phyloP scores from a whole-genome alignment of 2,113 vertebrate species.

The Rhinichthys klamathensis region DNA sequence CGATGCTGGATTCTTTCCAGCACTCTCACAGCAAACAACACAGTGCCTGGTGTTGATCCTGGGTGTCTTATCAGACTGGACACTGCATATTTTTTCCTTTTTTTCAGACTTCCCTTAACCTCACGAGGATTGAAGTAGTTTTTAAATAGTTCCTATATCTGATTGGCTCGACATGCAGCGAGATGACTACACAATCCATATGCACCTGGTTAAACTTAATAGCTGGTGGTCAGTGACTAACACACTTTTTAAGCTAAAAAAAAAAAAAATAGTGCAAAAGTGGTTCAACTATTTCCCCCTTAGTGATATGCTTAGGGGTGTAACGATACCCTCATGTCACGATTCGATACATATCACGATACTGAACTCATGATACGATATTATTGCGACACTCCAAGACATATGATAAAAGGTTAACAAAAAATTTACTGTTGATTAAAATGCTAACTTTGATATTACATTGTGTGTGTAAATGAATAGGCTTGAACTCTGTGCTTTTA shows the following conservation, averaged over 20 bases:
- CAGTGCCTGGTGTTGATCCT: slow-evolving; percentile 22
- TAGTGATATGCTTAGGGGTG: not conserved
- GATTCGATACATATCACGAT: no score
- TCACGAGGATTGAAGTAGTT: slow-evolving; percentile 52
- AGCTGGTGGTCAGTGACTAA: not conserved
- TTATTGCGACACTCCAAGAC: no score
- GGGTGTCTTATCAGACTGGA: slow-evolving; percentile 65
- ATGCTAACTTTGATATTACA: no score
- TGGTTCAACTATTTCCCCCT: not conserved
- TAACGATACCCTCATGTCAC: no score
- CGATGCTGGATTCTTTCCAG: slow-evolving; percentile 52
- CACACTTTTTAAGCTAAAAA: not conserved
- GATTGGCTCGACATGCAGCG: slow-evolving; percentile 53
- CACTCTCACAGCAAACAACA: slow-evolving; percentile 36
- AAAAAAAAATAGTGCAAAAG: not conserved
- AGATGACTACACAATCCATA: not conserved
- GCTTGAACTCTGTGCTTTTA: no score
- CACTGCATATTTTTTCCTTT: slow-evolving; percentile 3
- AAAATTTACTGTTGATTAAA: no score
- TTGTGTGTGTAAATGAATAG: no score
- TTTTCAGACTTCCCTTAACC: slow-evolving; percentile 49
- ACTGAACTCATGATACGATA: no score
- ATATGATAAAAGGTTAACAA: no score
- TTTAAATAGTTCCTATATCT: slow-evolving; percentile 52
- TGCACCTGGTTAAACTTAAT: not conserved